Evolutionary conservation across 2,113 vertebrate species (phyloP), one percentile per base, ranked within the genome.

Genomic region (Thermophis baileyi): DNA sequence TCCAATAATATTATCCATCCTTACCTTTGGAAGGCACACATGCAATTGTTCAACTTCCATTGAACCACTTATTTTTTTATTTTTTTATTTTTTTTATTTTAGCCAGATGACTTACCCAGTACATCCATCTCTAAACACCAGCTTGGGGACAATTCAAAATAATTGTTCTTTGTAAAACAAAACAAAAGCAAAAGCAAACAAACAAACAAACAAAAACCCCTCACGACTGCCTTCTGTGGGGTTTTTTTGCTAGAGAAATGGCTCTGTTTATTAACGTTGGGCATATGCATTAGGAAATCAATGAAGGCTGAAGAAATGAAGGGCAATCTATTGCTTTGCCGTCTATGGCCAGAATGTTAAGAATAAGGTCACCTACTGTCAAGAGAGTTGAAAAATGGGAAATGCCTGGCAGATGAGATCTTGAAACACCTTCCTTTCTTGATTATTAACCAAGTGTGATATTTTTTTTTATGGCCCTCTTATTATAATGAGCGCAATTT

Each of bases 181-280:
- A 81, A 40, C n/a, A 3, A 40, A 81, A 44, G 6, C 6, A 9
- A 81, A 81, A 22, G 35, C 18, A 81, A 81, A 81, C 18, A 9
- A 40, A 81, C 74, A 40, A 81, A 81, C 0, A 27, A 2, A 35
- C 24, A 57, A 30, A 3, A n/a, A 4, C 12, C 22, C 6, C 2
- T 30, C 49, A 63, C 11, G 86, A 81, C 87, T 57, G 27, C 35
- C 94, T 95, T 89, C 24, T 88, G 5, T 94, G 93, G 91, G 8
- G 1, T 60, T 6, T 16, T 69, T 88, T 91, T 89, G 35, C 87
- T 92, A 25, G 95, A 89, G 44, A 88, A 95, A 87, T 16, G 92
- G 81, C 94, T 94, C 94, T 95, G n/a, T 93, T 87, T 86, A 92
- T 90, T 93, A 91, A 94, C 92, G 46, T 3, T 9, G 51, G 22